Percentiles rank a stretch among this genome's conserved stretches.
phyloP scores from a whole-genome alignment of 1,140 invertebrate genomes.

The Neoseiulus cucumeris region DNA sequence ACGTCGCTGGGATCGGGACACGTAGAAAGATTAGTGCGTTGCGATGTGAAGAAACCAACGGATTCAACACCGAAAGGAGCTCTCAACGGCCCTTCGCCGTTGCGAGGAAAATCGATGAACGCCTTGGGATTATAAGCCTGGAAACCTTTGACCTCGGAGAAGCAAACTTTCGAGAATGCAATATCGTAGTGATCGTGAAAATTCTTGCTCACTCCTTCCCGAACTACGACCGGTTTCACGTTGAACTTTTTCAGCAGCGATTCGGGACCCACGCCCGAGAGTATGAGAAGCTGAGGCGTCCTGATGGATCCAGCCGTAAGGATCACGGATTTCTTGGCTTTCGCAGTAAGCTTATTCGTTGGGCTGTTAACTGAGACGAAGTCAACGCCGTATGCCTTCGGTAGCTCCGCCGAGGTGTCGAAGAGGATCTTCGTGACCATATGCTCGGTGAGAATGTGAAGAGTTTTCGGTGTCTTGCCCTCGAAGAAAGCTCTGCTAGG shows the following conservation, averaged over 20 bases:
- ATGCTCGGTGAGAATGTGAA: conserved; percentile 14
- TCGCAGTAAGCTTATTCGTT: conserved; percentile 38
- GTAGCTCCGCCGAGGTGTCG: not conserved
- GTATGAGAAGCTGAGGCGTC: conserved; percentile 57
- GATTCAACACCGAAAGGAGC: not conserved
- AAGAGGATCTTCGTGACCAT: conserved; percentile 15
- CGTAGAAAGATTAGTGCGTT: not conserved
- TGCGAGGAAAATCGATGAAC: not conserved
- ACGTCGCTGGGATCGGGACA: not conserved
- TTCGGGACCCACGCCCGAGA: conserved; percentile 60
- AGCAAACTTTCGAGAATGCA: not conserved
- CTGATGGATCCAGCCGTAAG: conserved; percentile 57
- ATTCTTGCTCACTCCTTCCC: conserved; percentile 27
- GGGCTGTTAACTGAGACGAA: conserved; percentile 26
- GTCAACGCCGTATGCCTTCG: conserved; percentile 47
- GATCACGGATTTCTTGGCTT: conserved; percentile 46
- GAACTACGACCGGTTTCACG: not conserved
- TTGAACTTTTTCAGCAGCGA: conserved; percentile 47
- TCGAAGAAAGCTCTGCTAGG: not conserved
- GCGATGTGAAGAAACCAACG: not conserved
- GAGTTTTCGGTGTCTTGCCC: conserved; percentile 6
- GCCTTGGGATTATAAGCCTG: not conserved
- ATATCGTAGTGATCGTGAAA: conserved; percentile 27
- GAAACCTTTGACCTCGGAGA: not conserved
- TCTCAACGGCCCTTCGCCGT: not conserved